Conservation (phyloP, 2,888 invertebrate genomes). For the Hydrotaea cyrtoneurina region DNA sequence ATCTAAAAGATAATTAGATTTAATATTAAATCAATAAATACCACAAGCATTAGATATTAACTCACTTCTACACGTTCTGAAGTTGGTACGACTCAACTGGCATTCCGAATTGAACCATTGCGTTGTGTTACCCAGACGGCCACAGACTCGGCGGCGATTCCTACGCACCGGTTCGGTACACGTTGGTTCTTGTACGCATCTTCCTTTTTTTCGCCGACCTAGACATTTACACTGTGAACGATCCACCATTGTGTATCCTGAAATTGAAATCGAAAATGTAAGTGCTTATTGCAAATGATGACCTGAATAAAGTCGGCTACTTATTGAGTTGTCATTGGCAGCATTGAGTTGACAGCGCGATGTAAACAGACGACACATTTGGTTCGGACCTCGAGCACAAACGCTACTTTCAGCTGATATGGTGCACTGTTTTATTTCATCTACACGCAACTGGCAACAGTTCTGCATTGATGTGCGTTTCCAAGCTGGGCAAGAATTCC, state of each 20-base stretch:
- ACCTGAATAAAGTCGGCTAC: too few species aligned
- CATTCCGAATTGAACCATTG: constrained; percentile 38
- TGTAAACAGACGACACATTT: constrained; percentile 43
- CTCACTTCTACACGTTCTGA: constrained; percentile 43
- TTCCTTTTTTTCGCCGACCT: neutral
- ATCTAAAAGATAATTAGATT: constrained; percentile 14
- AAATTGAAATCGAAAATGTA: neutral
- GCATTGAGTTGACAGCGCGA: constrained; percentile 39
- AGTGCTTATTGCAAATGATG: neutral
- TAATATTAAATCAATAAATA: neutral
- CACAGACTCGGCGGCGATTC: constrained; percentile 26
- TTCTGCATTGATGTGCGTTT: constrained; percentile 10
- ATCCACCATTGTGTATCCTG: constrained; percentile 36
- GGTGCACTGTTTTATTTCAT: constrained; percentile 30
- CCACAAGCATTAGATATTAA: neutral
- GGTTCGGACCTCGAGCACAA: constrained; percentile 10
- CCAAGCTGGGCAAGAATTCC: constrained; percentile 23
- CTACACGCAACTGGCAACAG: constrained; percentile 41
- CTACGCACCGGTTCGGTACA: neutral
- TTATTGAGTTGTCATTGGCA: neutral
- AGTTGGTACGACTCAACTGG: constrained; percentile 34
- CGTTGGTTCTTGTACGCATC: constrained; percentile 6
- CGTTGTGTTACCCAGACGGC: neutral
- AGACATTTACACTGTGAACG: constrained; percentile 29
- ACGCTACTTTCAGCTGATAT: neutral